Conservation (phyloP, 2,888 invertebrate species). For the Epistrophella euchroma region DNA sequence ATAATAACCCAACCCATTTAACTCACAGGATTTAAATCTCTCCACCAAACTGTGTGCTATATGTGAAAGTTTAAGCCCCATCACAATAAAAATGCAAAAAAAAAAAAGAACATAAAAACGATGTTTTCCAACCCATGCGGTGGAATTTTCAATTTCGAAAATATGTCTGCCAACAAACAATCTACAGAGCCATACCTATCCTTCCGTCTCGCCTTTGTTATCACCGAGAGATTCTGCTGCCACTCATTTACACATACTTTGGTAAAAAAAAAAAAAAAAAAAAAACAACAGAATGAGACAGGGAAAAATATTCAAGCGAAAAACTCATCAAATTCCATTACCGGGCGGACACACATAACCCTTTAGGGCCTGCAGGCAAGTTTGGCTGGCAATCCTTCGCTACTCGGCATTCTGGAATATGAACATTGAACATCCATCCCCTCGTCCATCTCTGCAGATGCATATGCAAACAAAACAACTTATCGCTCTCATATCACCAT, state of each 20-base stretch:
- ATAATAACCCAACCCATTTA: conserved; percentile 40
- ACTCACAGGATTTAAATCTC: conserved; percentile 37
- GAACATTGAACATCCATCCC: conserved; percentile 25
- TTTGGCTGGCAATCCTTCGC: conserved; percentile 3
- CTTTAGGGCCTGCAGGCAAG: conserved; percentile 17
- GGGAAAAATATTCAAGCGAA: conserved; percentile 50
- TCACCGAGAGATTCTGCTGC: conserved; percentile 21
- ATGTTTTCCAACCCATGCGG: conserved; percentile 54
- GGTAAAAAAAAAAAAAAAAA: background rate
- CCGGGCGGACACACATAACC: conserved; percentile 35
- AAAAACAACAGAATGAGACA: background rate
- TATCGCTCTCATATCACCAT: conserved; percentile 54
- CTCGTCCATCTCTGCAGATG: conserved; percentile 23
- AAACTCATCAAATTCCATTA: conserved; percentile 71
- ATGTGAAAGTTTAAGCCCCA: conserved; percentile 17
- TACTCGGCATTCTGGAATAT: conserved; percentile 30
- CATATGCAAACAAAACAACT: conserved; percentile 62
- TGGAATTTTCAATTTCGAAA: conserved; percentile 73
- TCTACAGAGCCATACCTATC: background rate
- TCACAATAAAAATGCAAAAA: conserved; percentile 17
- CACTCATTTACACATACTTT: conserved; percentile 45
- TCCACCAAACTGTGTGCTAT: background rate
- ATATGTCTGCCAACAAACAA: conserved; percentile 69
- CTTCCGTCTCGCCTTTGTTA: background rate
- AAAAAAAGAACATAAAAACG: conserved; percentile 25